Conservation (phyloP, 2,113 vertebrate genomes). For the Phasianus colchicus region DNA sequence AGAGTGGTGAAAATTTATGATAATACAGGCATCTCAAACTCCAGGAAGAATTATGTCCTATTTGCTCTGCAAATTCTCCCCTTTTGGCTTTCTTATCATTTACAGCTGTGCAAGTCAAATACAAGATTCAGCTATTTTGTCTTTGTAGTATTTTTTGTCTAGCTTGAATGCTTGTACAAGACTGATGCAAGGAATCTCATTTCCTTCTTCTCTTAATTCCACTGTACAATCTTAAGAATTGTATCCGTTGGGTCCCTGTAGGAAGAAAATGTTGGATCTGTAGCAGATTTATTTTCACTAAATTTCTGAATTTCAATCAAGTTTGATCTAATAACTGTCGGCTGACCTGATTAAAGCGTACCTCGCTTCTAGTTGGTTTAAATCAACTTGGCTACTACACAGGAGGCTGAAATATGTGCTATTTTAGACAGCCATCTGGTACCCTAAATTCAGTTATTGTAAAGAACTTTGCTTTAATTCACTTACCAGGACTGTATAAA, state of each 20-base stretch:
- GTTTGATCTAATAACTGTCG: slow-evolving; percentile 60
- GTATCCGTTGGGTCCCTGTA: not conserved
- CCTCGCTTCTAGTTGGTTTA: slow-evolving; percentile 64
- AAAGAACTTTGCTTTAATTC: slow-evolving; percentile 60
- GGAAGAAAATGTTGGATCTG: not conserved
- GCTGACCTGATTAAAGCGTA: slow-evolving; percentile 69
- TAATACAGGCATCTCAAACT: accelerated
- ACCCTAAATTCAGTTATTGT: slow-evolving; percentile 60
- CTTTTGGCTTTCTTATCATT: not conserved
- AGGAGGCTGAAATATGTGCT: slow-evolving; percentile 55
- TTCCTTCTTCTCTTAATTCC: not conserved
- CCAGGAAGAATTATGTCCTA: not conserved
- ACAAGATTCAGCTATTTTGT: not conserved
- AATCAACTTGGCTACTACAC: slow-evolving; percentile 57
- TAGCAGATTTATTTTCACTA: slow-evolving; percentile 35
- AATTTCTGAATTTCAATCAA: slow-evolving; percentile 54
- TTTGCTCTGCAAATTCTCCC: not conserved
- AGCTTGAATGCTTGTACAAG: slow-evolving; percentile 5
- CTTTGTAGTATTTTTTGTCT: slow-evolving; percentile 21
- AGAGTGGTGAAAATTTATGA: not conserved
- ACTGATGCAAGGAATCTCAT: not conserved
- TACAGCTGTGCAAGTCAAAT: not conserved
- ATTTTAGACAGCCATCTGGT: slow-evolving; percentile 72
- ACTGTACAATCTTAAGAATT: not conserved
- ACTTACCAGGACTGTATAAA: slow-evolving; percentile 23